Conservation (phyloP, 2,797 vertebrate species). For the Anolis apletophallus region DNA sequence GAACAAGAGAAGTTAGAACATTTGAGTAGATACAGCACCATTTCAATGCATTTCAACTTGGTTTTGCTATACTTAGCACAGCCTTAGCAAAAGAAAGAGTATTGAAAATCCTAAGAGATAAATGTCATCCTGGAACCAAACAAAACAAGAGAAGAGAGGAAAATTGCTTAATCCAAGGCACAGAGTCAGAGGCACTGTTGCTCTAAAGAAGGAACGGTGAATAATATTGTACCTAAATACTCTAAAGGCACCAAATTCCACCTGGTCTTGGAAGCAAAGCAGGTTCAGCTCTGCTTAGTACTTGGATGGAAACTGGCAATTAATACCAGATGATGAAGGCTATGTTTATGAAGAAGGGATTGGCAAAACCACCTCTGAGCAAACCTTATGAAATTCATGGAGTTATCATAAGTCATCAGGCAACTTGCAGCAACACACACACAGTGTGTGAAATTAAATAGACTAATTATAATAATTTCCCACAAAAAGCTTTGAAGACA, state of each 20-base stretch:
- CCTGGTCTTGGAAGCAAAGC: too few species aligned
- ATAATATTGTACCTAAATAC: too few species aligned
- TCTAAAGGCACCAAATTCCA: too few species aligned
- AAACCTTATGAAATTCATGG: too few species aligned
- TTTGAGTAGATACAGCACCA: slow-evolving; percentile 18
- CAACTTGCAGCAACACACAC: not conserved
- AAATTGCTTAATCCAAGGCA: not conserved
- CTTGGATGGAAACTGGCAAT: too few species aligned
- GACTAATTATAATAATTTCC: not conserved
- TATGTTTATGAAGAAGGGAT: too few species aligned
- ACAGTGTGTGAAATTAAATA: not conserved
- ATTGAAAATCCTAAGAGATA: not conserved
- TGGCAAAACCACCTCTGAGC: too few species aligned
- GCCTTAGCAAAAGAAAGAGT: not conserved
- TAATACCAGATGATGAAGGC: too few species aligned
- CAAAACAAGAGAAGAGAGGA: not conserved
- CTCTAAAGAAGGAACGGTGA: not conserved
- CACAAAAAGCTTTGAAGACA: not conserved
- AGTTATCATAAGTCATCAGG: too few species aligned
- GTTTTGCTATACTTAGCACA: slow-evolving; percentile 16
- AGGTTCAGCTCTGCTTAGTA: too few species aligned
- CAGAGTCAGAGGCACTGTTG: not conserved
- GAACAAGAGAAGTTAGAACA: slow-evolving; percentile 53
- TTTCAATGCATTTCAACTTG: not conserved
- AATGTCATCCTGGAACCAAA: not conserved